Evolutionary conservation across 2,888 invertebrate genomes (phyloP).

Genomic region (Nymphalis urticae): DNA sequence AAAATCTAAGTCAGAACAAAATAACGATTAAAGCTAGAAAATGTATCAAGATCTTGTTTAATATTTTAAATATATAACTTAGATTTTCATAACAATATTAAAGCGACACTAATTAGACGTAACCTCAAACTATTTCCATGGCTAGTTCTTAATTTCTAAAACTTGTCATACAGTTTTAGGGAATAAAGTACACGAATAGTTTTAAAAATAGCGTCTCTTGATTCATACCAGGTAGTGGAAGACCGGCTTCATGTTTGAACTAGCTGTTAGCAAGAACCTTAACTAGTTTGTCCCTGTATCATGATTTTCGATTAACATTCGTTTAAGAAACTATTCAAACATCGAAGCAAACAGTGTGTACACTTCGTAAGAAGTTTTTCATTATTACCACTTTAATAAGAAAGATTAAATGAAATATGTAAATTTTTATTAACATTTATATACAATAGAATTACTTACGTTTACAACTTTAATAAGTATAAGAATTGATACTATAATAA

Average conservation of each 20-base stretch:
- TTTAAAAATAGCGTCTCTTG: constrained; percentile 10
- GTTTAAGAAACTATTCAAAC: constrained; percentile 34
- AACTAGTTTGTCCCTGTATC: constrained; percentile 58
- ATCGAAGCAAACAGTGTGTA: constrained; percentile 21
- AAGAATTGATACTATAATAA: too few relatives aligned
- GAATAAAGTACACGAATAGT: constrained; percentile 3
- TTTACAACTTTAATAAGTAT: too few relatives aligned
- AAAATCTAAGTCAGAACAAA: constrained; percentile 7
- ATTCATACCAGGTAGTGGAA: constrained; percentile 51
- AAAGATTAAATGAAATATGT: too few relatives aligned
- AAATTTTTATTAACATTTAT: too few relatives aligned
- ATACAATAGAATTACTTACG: too few relatives aligned
- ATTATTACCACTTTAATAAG: constrained; percentile 19
- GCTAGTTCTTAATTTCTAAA: not conserved
- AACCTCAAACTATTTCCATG: too few relatives aligned
- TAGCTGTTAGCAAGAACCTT: constrained; percentile 62
- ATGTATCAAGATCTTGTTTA: too few relatives aligned
- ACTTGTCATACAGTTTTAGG: not conserved
- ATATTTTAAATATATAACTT: not conserved
- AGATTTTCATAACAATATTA: too few relatives aligned
- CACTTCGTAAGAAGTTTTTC: constrained; percentile 17
- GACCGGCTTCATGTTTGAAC: constrained; percentile 64
- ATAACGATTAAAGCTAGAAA: not conserved
- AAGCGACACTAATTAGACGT: too few relatives aligned
- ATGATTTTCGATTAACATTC: constrained; percentile 50